Percentiles rank a stretch among this genome's conserved stretches.
Conservation (phyloP, 64 coral and sea anemone species). For the Stichodactyla helianthus region DNA sequence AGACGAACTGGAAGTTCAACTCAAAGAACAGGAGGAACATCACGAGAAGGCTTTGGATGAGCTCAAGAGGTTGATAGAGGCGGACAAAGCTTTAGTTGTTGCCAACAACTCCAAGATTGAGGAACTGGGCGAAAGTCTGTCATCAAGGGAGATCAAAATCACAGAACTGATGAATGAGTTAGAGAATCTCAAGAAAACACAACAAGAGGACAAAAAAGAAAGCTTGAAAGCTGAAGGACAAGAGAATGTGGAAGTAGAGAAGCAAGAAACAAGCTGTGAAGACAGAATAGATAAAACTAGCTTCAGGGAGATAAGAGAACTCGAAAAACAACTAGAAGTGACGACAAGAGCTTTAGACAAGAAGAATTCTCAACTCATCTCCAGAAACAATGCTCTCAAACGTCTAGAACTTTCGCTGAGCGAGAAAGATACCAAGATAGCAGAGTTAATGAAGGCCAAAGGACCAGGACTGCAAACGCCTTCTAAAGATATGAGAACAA, state of each 20-base stretch:
- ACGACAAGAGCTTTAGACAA: slow-evolving; percentile 83
- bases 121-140: neutral
- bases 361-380: slow-evolving; percentile 93
- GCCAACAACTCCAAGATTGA: neutral
- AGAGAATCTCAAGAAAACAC: neutral
- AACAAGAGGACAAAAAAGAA: neutral
- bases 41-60: neutral
- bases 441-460: slow-evolving; percentile 26
- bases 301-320: slow-evolving; percentile 15
- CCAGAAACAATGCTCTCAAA: slow-evolving; percentile 78
- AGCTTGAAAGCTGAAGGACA: neutral
- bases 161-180: neutral
- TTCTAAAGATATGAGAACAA: slow-evolving; percentile 13
- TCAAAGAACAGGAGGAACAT: neutral
- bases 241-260: neutral
- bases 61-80: neutral
- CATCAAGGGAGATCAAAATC: neutral
- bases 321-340: slow-evolving; percentile 79
- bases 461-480: neutral
- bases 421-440: slow-evolving; percentile 39
- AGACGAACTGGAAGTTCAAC: slow-evolving; percentile 1
- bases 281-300: neutral
- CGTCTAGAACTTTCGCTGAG: slow-evolving; percentile 58
- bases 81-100: neutral
- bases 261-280: neutral